phyloP scores from a whole-genome alignment of 53 echinoderm and acorn worm genomes.

The Hippasteria phrygiana region DNA sequence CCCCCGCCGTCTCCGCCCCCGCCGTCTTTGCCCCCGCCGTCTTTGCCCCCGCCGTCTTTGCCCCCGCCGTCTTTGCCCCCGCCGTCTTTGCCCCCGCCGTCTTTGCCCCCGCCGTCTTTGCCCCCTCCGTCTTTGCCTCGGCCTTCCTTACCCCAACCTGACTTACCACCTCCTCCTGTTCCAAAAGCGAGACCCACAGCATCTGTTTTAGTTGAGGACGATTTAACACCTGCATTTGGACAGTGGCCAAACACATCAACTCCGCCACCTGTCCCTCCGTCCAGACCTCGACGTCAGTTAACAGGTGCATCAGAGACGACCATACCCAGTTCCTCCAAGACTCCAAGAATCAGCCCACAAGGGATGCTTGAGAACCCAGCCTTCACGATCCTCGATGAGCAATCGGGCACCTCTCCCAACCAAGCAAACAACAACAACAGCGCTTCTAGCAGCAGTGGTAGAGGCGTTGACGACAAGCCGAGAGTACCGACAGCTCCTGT shows the following conservation, averaged over 20 bases:
- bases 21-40: neutral
- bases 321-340: neutral
- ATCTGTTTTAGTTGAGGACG: neutral
- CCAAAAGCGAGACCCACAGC: conserved; percentile 19
- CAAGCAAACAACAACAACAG: conserved; percentile 23
- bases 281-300: conserved; percentile 25
- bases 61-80: conserved; percentile 31
- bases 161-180: conserved; percentile 29
- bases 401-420: neutral
- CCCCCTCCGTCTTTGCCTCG: neutral
- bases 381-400: neutral
- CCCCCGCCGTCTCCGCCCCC: neutral
- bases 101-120: neutral
- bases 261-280: conserved; percentile 54
- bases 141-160: neutral
- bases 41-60: neutral
- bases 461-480: neutral
- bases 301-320: neutral
- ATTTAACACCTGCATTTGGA: neutral
- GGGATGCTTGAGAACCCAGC: conserved; percentile 11
- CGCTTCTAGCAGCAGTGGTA: neutral
- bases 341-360: neutral
- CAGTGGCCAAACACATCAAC: neutral
- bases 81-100: neutral
- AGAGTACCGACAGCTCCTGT: neutral